phyloP scores from a whole-genome alignment of 2,113 vertebrate genomes.

The Gobius niger region DNA sequence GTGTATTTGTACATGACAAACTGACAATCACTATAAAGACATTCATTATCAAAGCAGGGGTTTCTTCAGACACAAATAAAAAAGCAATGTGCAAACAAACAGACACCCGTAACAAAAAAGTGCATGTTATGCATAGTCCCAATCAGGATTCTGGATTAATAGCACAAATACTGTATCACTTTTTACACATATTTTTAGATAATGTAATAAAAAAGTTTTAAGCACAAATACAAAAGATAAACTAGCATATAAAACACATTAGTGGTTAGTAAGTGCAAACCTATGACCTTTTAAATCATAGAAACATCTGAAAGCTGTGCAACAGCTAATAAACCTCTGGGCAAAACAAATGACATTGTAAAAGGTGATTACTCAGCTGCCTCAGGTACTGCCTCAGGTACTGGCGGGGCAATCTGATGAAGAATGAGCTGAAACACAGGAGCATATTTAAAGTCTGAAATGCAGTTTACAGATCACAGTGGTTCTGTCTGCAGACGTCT shows the following conservation, averaged over 20 bases:
- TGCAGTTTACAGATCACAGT: neutral
- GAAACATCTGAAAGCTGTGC: no score
- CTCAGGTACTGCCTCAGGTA: conserved; percentile 5
- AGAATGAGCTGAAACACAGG: conserved; percentile 53
- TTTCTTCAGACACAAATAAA: neutral
- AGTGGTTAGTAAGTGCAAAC: no score
- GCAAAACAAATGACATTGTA: neutral
- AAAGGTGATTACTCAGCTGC: conserved; percentile 13
- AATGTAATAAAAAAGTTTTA: no score
- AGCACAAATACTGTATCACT: no score
- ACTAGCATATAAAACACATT: no score
- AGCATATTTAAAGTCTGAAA: neutral
- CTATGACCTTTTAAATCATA: no score
- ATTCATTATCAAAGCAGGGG: neutral
- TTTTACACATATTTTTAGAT: no score
- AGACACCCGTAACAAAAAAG: conserved; percentile 3
- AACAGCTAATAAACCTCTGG: no score
- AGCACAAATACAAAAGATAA: no score
- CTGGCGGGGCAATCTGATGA: conserved; percentile 26
- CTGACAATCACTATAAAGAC: neutral
- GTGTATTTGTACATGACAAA: no score
- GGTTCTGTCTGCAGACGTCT: neutral
- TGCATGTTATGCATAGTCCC: neutral
- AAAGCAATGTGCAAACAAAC: conserved; percentile 1
- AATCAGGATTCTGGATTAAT: no score